Percentiles rank a stretch among this genome's conserved stretches.
Conservation (phyloP, 2,797 vertebrate genomes). For the Uromys caudimaculatus region DNA sequence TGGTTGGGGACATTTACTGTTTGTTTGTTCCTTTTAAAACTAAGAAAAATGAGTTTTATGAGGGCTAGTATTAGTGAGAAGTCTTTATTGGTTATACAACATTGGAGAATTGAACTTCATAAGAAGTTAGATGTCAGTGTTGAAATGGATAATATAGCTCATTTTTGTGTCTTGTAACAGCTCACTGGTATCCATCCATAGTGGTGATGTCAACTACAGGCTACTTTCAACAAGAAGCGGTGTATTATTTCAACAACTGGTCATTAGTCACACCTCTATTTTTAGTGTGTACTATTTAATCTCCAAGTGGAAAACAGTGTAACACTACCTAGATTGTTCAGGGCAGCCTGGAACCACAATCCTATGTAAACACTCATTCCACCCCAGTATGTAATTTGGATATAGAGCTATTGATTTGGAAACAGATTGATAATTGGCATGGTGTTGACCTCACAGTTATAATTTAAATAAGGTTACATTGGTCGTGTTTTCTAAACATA, state of each 20-base stretch:
- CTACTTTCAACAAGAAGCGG: not conserved
- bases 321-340: constrained; percentile 53
- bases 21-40: not conserved
- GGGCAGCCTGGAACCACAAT: constrained; percentile 58
- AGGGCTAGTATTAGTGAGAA: not conserved
- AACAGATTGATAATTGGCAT: constrained; percentile 59
- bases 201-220: not conserved
- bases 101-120: not conserved
- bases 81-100: not conserved
- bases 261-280: constrained; percentile 61
- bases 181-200: not conserved
- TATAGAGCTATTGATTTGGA: constrained; percentile 31
- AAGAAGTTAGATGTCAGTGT: constrained; percentile 39
- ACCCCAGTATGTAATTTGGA: constrained; percentile 23
- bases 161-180: constrained; percentile 35
- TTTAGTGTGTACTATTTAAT: constrained; percentile 74
- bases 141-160: constrained; percentile 41
- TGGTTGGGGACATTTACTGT: not conserved
- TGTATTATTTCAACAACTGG: not conserved
- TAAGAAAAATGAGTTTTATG: constrained; percentile 48
- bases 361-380: constrained; percentile 31
- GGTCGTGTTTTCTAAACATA: constrained; percentile 53
- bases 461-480: constrained; percentile 49
- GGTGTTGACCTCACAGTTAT: not conserved
- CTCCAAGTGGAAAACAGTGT: constrained; percentile 36